phyloP scores from a whole-genome alignment of 2,113 vertebrate species.

The Lepisosteus osseus region DNA sequence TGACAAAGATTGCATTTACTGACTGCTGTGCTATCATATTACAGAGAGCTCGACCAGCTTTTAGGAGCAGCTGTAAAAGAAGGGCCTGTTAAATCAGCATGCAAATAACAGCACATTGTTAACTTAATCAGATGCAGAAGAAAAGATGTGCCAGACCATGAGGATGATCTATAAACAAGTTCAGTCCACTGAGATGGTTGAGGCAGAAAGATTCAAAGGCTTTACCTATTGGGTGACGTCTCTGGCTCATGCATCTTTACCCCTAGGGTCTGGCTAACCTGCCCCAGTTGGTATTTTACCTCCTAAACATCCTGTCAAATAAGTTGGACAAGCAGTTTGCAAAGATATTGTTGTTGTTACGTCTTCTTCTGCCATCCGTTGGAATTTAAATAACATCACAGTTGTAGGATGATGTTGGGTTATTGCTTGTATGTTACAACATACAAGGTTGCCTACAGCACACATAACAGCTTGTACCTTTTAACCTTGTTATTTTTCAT shows the following conservation, averaged over 20 bases:
- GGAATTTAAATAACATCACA: conserved; percentile 17
- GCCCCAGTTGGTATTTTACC: conserved; percentile 6
- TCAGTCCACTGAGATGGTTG: conserved; percentile 65
- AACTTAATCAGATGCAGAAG: conserved; percentile 99
- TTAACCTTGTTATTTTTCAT: too few relatives aligned
- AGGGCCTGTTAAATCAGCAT: conserved; percentile 96
- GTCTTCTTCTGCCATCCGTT: neutral
- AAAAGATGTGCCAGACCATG: conserved; percentile 85
- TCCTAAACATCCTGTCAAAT: conserved; percentile 33
- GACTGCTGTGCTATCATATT: conserved; percentile 95
- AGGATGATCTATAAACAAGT: conserved; percentile 70
- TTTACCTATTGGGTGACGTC: conserved; percentile 56
- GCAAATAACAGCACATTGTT: conserved; percentile 99
- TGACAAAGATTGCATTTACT: conserved; percentile 98
- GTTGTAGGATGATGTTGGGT: conserved; percentile 4
- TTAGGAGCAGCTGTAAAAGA: conserved; percentile 84
- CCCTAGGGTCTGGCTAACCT: conserved; percentile 26
- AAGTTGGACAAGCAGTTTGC: conserved; percentile 25
- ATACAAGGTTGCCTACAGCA: neutral
- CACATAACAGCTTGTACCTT: too few relatives aligned
- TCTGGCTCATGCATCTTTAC: conserved; percentile 47
- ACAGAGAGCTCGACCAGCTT: conserved; percentile 87
- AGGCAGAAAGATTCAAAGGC: conserved; percentile 70
- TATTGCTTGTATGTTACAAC: neutral
- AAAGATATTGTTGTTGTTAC: neutral